Evolutionary conservation across 92 coral and sea anemone species (phyloP).

Genomic region (Porites lobata): DNA sequence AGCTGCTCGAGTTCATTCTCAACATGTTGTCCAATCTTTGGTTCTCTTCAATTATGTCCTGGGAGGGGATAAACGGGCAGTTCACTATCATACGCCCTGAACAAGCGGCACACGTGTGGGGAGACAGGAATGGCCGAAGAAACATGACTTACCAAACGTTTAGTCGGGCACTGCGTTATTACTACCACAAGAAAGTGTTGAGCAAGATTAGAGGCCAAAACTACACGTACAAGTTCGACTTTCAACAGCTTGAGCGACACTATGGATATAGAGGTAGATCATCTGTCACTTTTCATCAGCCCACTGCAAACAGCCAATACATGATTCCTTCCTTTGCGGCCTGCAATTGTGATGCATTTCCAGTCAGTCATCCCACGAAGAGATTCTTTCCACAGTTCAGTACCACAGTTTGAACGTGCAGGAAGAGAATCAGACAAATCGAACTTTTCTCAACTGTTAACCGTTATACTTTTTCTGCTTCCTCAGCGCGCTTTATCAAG

Average conservation of each 20-base stretch:
- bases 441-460: too few species aligned
- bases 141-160: slow-evolving; percentile 15
- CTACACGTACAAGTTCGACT: not conserved
- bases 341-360: too few species aligned
- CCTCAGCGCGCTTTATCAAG: too few species aligned
- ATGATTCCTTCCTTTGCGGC: not conserved
- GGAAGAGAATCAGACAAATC: too few species aligned
- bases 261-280: not conserved
- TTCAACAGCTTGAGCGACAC: not conserved
- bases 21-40: not conserved
- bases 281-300: too few species aligned
- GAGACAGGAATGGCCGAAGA: slow-evolving; percentile 6
- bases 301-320: not conserved
- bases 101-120: slow-evolving; percentile 1
- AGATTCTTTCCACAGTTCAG: too few species aligned
- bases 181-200: not conserved
- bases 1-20: slow-evolving; percentile 19
- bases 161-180: slow-evolving; percentile 19
- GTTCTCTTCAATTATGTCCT: not conserved
- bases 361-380: too few species aligned
- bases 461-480: too few species aligned
- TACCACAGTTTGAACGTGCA: too few species aligned
- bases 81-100: not conserved
- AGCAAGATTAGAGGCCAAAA: slow-evolving; percentile 4
- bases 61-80: slow-evolving; percentile 12